Conservation (phyloP, 2,113 vertebrate species). For the Leptocoma aspasia region DNA sequence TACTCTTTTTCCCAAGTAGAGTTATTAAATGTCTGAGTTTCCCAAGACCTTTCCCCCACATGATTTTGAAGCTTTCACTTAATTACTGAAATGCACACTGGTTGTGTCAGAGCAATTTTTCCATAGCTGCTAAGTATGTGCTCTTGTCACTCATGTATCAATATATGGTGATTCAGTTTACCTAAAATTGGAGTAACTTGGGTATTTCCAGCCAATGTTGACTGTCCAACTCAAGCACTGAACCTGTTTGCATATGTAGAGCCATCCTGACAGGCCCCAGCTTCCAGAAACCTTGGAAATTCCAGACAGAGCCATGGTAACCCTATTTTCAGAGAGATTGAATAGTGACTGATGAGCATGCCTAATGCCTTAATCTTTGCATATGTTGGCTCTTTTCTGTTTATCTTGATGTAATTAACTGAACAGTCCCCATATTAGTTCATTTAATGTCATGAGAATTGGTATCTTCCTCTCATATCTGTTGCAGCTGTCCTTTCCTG, state of each 20-base stretch:
- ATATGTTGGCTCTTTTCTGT: conserved; percentile 1
- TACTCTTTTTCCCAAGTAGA: not conserved
- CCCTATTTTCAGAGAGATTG: not conserved
- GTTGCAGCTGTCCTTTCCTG: conserved; percentile 24
- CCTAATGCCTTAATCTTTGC: not conserved
- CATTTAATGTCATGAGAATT: conserved; percentile 49
- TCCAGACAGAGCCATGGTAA: not conserved
- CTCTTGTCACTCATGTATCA: not conserved
- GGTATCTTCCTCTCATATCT: conserved; percentile 3
- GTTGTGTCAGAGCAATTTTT: not conserved
- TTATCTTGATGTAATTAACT: conserved; percentile 40
- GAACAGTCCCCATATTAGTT: conserved; percentile 19
- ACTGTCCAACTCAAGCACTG: not conserved
- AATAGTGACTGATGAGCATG: not conserved
- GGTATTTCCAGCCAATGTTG: not conserved
- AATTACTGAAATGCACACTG: not conserved
- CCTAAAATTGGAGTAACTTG: not conserved
- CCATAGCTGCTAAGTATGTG: not conserved
- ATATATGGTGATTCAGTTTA: not conserved
- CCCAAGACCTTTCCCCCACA: not conserved
- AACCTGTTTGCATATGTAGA: fast-evolving
- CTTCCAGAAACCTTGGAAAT: not conserved
- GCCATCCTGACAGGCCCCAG: fast-evolving
- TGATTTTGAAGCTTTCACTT: not conserved
- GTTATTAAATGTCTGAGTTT: not conserved